A percentile compares a stretch with the other conserved stretches of the same genome.
Conservation (phyloP, 2,797 vertebrate species). For the Leuciscus waleckii region DNA sequence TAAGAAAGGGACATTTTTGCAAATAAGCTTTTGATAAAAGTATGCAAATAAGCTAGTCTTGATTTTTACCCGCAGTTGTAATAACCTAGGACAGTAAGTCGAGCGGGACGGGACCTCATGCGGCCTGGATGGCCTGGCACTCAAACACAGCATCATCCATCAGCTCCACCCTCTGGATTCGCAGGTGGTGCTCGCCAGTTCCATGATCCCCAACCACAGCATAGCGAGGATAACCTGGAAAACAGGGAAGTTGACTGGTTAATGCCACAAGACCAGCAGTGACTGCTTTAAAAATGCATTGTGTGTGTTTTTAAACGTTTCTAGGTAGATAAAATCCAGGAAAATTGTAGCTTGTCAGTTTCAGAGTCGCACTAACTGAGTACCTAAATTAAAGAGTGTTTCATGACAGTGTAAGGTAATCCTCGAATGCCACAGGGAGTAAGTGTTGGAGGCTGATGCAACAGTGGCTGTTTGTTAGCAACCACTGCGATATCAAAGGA, state of each 20-base stretch:
- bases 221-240: slow-evolving; percentile 95
- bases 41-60: not conserved
- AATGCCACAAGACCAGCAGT: not conserved
- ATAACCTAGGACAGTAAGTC: slow-evolving; percentile 95
- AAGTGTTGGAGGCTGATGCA: slow-evolving; percentile 34
- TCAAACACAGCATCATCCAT: slow-evolving; percentile 96
- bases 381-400: slow-evolving; percentile 17
- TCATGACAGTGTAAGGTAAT: slow-evolving; percentile 34
- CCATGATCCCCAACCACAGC: slow-evolving; percentile 94
- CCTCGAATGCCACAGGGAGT: slow-evolving; percentile 8
- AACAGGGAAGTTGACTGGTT: not conserved
- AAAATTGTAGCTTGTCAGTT: slow-evolving; percentile 12
- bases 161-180: slow-evolving; percentile 92
- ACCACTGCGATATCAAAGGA: slow-evolving; percentile 1
- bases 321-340: not conserved
- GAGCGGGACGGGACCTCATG: slow-evolving; percentile 94
- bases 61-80: slow-evolving; percentile 26
- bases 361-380: not conserved
- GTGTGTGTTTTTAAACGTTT: not conserved
- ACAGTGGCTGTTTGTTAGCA: slow-evolving; percentile 37
- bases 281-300: not conserved
- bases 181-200: slow-evolving; percentile 93
- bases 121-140: slow-evolving; percentile 96
- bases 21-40: not conserved
- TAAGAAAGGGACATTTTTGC: not conserved